These are phyloP conservation scores for Fundulus diaphanus DNA, from an alignment of 2,797 vertebrate species.

Conservation along the genomic window DNA sequence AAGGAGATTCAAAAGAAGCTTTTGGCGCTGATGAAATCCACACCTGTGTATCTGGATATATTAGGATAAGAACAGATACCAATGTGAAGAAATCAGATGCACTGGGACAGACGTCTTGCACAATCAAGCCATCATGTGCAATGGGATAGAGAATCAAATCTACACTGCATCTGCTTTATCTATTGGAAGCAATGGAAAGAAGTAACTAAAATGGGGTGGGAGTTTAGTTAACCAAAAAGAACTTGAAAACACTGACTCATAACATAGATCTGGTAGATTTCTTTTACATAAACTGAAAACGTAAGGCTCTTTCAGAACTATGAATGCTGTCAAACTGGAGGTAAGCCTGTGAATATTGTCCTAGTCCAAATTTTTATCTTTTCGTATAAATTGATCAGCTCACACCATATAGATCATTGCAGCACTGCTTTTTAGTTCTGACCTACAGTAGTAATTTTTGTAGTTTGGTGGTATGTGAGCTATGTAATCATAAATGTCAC, in stretches of 20 bases:
- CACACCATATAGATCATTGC: neutral
- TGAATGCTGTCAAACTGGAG: neutral
- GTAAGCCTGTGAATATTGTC: neutral
- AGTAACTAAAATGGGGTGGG: neutral
- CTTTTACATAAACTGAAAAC: neutral
- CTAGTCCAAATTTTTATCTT: neutral
- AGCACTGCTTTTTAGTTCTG: neutral
- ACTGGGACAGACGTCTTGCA: neutral
- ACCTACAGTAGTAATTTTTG: neutral
- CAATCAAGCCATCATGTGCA: neutral
- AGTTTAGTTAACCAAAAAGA: neutral
- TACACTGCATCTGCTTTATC: neutral
- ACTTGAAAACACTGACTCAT: neutral
- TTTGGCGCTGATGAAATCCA: constrained; percentile 92
- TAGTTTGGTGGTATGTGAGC: constrained; percentile 2
- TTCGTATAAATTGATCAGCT: neutral
- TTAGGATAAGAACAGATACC: constrained; percentile 84
- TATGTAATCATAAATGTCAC: neutral
- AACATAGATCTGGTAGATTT: neutral
- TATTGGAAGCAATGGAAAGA: neutral
- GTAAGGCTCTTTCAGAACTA: neutral
- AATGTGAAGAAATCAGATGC: constrained; percentile 4
- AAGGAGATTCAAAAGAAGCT: constrained; percentile 98
- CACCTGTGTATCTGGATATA: constrained; percentile 96
- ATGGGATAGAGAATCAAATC: neutral